Evolutionary conservation across 64 coral and sea anemone genomes (phyloP).

Genomic region (Montipora foliosa): DNA sequence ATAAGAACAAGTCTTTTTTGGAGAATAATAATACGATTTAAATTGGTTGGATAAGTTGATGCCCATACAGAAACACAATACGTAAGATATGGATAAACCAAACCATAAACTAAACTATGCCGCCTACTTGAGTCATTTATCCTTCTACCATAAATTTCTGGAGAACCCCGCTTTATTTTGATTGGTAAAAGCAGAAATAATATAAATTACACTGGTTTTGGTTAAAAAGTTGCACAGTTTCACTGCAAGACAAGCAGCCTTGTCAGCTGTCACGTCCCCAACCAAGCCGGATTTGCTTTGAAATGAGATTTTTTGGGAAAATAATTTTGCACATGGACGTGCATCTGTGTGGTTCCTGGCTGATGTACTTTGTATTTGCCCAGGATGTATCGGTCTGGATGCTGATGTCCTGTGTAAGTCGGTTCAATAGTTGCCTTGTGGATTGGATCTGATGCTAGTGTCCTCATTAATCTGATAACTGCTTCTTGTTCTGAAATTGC

Average conservation of each 20-base stretch:
- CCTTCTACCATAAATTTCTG: too few species aligned
- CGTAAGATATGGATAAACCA: too few species aligned
- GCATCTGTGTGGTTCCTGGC: not conserved
- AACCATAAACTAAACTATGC: too few species aligned
- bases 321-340: slow-evolving; percentile 37
- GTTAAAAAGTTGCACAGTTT: too few species aligned
- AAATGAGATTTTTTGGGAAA: slow-evolving; percentile 71
- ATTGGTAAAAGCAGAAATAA: too few species aligned
- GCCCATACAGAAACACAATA: too few species aligned
- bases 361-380: slow-evolving; percentile 58
- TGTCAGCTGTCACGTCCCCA: slow-evolving; percentile 18
- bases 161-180: too few species aligned
- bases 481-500: slow-evolving; percentile 76
- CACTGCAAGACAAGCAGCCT: too few species aligned
- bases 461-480: slow-evolving; percentile 84
- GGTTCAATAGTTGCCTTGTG: slow-evolving; percentile 83
- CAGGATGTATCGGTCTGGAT: slow-evolving; percentile 79
- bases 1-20: too few species aligned
- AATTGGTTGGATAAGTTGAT: too few species aligned
- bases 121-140: too few species aligned
- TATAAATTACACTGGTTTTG: not conserved
- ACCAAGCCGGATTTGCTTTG: slow-evolving; percentile 65
- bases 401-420: slow-evolving; percentile 76
- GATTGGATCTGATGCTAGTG: slow-evolving; percentile 80
- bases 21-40: too few species aligned